A percentile compares a stretch with the other conserved stretches of the same genome.
Conservation (phyloP, 1,140 invertebrate species). For the Anthonomus grandis region DNA sequence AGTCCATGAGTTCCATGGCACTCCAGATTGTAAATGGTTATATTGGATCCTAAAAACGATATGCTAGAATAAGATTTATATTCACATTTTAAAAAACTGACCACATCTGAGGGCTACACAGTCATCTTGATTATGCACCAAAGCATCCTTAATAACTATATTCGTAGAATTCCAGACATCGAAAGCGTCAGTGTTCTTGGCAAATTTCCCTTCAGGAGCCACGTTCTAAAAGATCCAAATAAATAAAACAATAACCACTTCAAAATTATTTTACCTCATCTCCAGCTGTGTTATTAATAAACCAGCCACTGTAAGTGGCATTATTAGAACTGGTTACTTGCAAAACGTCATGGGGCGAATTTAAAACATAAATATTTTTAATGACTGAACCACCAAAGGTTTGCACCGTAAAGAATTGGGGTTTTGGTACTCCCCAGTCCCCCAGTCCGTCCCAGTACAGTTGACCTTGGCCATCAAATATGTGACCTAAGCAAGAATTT, state of each 20-base stretch:
- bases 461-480: constrained; percentile 16
- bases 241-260: too few relatives aligned
- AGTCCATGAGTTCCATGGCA: constrained; percentile 11
- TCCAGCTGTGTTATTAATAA: constrained; percentile 3
- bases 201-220: neutral
- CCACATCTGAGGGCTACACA: constrained; percentile 16
- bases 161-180: constrained; percentile 15
- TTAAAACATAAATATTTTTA: constrained; percentile 10
- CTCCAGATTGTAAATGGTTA: neutral
- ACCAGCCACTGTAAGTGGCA: neutral
- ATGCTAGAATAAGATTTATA: too few relatives aligned
- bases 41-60: constrained; percentile 3
- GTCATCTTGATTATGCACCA: constrained; percentile 18
- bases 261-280: constrained; percentile 8
- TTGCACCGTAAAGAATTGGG: constrained; percentile 8
- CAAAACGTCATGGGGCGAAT: constrained; percentile 7
- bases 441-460: constrained; percentile 18
- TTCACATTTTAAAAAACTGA: too few relatives aligned
- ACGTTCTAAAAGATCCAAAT: neutral
- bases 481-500: neutral
- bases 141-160: neutral
- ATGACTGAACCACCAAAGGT: constrained; percentile 7
- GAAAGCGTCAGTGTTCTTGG: constrained; percentile 4
- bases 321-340: neutral
- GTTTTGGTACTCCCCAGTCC: constrained; percentile 14